phyloP scores from a whole-genome alignment of 2,797 vertebrate genomes.

The Mareca penelope region DNA sequence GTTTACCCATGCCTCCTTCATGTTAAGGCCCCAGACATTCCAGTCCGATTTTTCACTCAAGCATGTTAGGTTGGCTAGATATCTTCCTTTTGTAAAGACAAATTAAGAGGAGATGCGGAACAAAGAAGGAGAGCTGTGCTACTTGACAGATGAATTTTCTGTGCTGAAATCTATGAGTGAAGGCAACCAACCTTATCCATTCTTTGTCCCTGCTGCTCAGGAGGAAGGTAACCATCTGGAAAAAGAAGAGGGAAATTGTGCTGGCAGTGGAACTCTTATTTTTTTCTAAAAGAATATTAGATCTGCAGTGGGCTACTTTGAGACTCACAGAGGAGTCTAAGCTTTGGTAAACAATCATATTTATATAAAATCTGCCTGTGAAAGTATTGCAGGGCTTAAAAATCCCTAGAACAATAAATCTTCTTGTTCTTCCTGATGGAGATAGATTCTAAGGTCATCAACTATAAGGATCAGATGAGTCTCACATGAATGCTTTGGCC shows the following conservation, averaged over 20 bases:
- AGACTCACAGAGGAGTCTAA: background rate
- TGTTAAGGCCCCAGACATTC: background rate
- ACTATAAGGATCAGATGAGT: constrained; percentile 37
- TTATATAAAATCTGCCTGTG: constrained; percentile 22
- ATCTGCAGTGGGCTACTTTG: background rate
- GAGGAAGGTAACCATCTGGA: background rate
- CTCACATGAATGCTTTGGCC: constrained; percentile 58
- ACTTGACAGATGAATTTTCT: constrained; percentile 29
- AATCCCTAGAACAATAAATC: constrained; percentile 56
- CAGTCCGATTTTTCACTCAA: background rate
- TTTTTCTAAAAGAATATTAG: constrained; percentile 32
- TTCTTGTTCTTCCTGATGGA: constrained; percentile 52
- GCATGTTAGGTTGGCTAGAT: background rate
- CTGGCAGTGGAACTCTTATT: background rate
- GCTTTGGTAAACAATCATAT: constrained; percentile 43
- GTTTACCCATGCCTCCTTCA: background rate
- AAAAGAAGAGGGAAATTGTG: background rate
- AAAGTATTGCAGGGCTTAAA: constrained; percentile 43
- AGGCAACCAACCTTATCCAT: background rate
- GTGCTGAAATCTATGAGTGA: constrained; percentile 4
- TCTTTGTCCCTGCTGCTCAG: background rate
- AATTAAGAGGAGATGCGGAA: background rate
- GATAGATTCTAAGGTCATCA: constrained; percentile 56
- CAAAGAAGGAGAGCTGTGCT: background rate
- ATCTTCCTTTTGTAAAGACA: background rate